Evolutionary conservation across 1,140 invertebrate genomes (phyloP), one percentile per base, ranked within the genome.

Genomic region (Cydia splendana): DNA sequence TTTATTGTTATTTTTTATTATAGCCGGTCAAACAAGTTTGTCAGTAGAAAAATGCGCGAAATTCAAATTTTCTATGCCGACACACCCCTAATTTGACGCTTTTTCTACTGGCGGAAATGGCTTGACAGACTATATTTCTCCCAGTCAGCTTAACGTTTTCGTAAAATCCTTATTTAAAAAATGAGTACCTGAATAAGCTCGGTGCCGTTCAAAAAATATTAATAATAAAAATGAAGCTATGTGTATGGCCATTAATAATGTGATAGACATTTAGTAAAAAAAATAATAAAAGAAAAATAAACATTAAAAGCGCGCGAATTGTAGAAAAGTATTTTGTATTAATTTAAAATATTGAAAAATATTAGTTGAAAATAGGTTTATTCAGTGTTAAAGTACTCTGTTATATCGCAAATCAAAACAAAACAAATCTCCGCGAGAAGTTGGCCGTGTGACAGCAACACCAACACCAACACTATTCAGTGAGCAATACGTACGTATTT

Each of bases 401-500:
- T 42, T 45, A 71, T 42, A 2, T 38, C 67, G n/a, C n/a, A n/a
- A 71, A 71, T 38, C 28, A 71, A 71, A 71, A 71, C 67, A 71
- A 71, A 71, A 71, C 67, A 71, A 71, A 7, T 71, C 30, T 38
- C 18, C 28, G 24, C 42, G 48, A 42, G 51, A 74, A 74, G 20
- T 74, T 74, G 73, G 73, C 73, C 24, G 42, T 74, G 73, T 74
- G 73, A 74, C 73, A 74, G 73, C 73, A 74, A 74, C 73, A 74
- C 73, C 73, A 74, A 74, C 73, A 74, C 73, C 48, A 74, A 53
- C 73, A 74, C 73, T 53, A 74, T 74, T 74, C 57, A 65, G 77
- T 81, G 81, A 85, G 81, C 83, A 85, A 88, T 79, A 75, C 67
- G 81, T 83, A 87, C 85, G 84, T 86, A 84, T 81, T 85, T 93